Evolutionary conservation across 1,140 invertebrate genomes (phyloP).

Genomic region (Dinoponera quadriceps): DNA sequence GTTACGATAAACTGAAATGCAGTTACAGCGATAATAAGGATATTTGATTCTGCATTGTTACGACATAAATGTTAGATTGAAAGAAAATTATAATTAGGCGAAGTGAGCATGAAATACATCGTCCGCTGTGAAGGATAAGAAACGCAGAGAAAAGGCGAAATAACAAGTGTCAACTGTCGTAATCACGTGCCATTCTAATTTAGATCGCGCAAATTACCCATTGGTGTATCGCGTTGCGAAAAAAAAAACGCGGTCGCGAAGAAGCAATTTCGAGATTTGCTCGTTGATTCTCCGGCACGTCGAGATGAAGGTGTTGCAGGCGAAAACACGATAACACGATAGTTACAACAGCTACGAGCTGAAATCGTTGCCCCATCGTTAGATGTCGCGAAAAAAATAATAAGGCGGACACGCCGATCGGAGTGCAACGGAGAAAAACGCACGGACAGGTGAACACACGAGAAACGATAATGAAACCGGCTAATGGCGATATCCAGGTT

Average conservation of each 20-base stretch:
- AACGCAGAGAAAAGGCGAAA: conserved; percentile 17
- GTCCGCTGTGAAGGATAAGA: not conserved
- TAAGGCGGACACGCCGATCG: not conserved
- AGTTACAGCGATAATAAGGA: not conserved
- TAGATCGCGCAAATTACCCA: conserved; percentile 45
- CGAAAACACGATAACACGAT: conserved; percentile 36
- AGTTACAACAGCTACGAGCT: not conserved
- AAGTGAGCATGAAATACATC: not conserved
- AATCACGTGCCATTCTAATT: conserved; percentile 28
- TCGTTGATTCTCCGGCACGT: conserved; percentile 15
- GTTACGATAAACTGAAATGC: not conserved
- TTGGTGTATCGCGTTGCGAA: not conserved
- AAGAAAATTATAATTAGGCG: conserved; percentile 9
- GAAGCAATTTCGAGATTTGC: conserved; percentile 38
- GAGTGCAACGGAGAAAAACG: not conserved
- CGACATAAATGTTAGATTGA: not conserved
- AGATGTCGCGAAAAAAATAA: conserved; percentile 30
- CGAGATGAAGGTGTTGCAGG: conserved; percentile 17
- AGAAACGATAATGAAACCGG: not conserved
- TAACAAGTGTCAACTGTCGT: not conserved
- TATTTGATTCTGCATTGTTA: not conserved
- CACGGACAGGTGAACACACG: not conserved
- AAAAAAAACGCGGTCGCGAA: conserved; percentile 27
- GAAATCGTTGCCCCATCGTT: not conserved
- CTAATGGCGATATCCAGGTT: conserved; percentile 5